A percentile compares a stretch with the other conserved stretches of the same genome.
phyloP scores from a whole-genome alignment of 2,797 vertebrate genomes.

The Anguilla marmorata region DNA sequence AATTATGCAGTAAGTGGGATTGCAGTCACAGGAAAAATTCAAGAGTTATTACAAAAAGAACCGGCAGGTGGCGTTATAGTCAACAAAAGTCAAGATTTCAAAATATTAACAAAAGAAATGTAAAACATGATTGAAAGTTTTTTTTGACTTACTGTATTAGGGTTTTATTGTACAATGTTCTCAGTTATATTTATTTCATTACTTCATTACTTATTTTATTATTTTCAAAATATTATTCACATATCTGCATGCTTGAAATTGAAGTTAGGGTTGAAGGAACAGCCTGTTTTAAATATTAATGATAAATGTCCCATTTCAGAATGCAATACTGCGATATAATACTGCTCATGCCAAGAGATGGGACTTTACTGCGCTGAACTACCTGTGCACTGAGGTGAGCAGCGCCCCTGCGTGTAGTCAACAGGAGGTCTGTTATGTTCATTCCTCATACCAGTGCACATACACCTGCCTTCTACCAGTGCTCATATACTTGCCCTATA shows the following conservation, averaged over 20 bases:
- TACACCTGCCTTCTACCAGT: no score
- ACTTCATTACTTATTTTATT: neutral
- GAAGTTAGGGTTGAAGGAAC: neutral
- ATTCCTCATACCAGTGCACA: no score
- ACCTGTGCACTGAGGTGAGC: slow-evolving; percentile 68
- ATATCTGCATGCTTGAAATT: neutral
- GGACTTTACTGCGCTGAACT: slow-evolving; percentile 91
- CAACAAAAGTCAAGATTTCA: slow-evolving; percentile 24
- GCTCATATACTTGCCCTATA: no score
- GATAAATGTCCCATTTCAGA: slow-evolving; percentile 63
- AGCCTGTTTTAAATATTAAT: neutral
- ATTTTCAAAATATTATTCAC: neutral
- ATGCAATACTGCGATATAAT: slow-evolving; percentile 92
- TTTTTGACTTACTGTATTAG: neutral
- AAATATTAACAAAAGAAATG: neutral
- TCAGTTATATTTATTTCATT: neutral
- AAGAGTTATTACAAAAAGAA: slow-evolving; percentile 37
- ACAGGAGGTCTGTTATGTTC: no score
- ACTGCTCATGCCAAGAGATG: slow-evolving; percentile 87
- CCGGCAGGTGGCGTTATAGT: slow-evolving; percentile 71
- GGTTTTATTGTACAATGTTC: neutral
- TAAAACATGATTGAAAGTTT: neutral
- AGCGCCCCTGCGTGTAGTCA: no score
- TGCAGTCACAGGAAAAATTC: neutral
- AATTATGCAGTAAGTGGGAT: neutral